Percentiles rank a stretch among this genome's conserved stretches.
Evolutionary conservation across 2,888 invertebrate species (phyloP).

Genomic region (Gasteruption jaculator): DNA sequence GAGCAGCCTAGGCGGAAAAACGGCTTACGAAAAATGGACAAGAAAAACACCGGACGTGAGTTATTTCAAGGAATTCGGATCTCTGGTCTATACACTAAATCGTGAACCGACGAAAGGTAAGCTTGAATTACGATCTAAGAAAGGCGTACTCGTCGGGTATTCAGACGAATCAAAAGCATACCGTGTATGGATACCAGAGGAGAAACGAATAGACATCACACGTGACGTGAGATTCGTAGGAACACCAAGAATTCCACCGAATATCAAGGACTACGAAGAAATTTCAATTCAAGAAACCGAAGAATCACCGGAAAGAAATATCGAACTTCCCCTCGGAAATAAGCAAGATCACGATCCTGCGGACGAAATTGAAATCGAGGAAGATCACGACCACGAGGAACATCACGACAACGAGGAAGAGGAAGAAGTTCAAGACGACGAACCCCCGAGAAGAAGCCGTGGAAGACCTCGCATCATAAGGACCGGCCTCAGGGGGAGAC

Average conservation of each 20-base stretch:
- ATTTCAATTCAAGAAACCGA: too few species aligned
- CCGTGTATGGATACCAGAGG: conserved; percentile 14
- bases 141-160: conserved; percentile 19
- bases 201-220: conserved; percentile 15
- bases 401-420: not conserved
- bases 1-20: conserved; percentile 12
- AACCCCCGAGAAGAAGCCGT: conserved; percentile 7
- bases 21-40: conserved; percentile 20
- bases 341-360: conserved; percentile 1
- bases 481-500: conserved; percentile 17
- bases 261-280: too few species aligned
- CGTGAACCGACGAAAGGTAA: conserved; percentile 15
- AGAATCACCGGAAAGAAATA: too few species aligned
- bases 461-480: conserved; percentile 13
- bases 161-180: conserved; percentile 21
- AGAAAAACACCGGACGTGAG: conserved; percentile 18
- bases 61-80: too few species aligned
- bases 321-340: not conserved
- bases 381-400: too few species aligned
- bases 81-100: conserved; percentile 14
- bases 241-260: conserved; percentile 4
- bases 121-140: conserved; percentile 17
- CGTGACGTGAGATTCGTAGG: conserved; percentile 18
- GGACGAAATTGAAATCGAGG: conserved; percentile 6
- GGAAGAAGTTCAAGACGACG: not conserved